Conservation (phyloP, 2,113 vertebrate species). For the Eleginops maclovinus region DNA sequence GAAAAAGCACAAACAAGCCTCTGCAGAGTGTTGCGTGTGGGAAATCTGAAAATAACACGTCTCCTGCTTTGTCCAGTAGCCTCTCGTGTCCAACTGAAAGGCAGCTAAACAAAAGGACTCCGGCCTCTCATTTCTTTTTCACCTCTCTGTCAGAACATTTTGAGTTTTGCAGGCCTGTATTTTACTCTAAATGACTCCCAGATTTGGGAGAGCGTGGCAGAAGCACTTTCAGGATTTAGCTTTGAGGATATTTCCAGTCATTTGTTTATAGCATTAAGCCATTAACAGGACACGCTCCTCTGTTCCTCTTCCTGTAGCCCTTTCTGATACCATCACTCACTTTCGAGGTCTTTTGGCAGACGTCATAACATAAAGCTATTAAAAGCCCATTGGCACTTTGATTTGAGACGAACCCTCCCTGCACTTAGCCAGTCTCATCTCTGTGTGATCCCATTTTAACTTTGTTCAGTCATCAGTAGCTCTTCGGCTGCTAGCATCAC, state of each 20-base stretch:
- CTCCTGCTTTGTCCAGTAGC: slow-evolving; percentile 28
- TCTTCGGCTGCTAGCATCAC: slow-evolving; percentile 28
- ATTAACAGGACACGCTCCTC: slow-evolving; percentile 27
- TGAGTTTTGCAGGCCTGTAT: not conserved
- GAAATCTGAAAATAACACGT: slow-evolving; percentile 24
- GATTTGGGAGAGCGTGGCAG: slow-evolving; percentile 35
- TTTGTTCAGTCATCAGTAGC: slow-evolving; percentile 30
- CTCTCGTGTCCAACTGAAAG: not conserved
- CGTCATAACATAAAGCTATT: slow-evolving; percentile 52
- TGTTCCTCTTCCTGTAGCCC: not conserved
- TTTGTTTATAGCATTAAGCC: slow-evolving; percentile 53
- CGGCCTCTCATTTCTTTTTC: not conserved
- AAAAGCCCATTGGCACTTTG: slow-evolving; percentile 52
- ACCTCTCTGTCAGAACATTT: not conserved
- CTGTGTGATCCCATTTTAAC: slow-evolving; percentile 31
- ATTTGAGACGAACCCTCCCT: slow-evolving; percentile 39
- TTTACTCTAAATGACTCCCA: not conserved
- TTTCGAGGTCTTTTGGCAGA: slow-evolving; percentile 29
- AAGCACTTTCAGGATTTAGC: slow-evolving; percentile 54
- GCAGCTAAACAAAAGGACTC: too few species aligned
- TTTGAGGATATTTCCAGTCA: slow-evolving; percentile 52
- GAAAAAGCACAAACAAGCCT: slow-evolving; percentile 25
- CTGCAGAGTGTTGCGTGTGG: not conserved
- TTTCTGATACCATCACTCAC: slow-evolving; percentile 22
- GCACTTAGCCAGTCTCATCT: slow-evolving; percentile 39